A percentile compares a stretch with the other conserved stretches of the same genome.
phyloP scores from a whole-genome alignment of 2,797 vertebrate genomes.

The Danio choprae region DNA sequence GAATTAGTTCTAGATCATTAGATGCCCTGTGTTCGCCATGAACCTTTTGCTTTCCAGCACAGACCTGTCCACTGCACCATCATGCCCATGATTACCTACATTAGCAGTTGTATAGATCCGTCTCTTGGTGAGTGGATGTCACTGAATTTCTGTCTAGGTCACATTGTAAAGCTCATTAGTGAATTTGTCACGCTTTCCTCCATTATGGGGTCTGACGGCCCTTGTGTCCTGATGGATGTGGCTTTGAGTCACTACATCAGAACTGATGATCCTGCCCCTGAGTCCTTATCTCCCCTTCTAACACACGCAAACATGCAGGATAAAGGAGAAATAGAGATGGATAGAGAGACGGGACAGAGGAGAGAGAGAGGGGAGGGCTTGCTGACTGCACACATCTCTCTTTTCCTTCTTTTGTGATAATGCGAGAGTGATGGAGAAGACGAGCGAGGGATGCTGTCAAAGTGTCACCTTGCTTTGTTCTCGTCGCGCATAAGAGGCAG shows the following conservation, averaged over 20 bases:
- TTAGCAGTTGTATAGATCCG: slow-evolving; percentile 41
- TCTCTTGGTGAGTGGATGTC: slow-evolving; percentile 35
- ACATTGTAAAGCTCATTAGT: slow-evolving; percentile 49
- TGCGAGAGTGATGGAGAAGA: slow-evolving; percentile 57
- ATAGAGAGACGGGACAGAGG: slow-evolving; percentile 19
- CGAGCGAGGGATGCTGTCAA: slow-evolving; percentile 46
- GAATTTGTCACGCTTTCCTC: slow-evolving; percentile 66
- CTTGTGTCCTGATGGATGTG: slow-evolving; percentile 76
- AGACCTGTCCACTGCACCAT: slow-evolving; percentile 12
- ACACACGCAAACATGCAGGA: slow-evolving; percentile 36
- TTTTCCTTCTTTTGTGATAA: slow-evolving; percentile 44
- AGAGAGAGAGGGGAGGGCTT: slow-evolving; percentile 34
- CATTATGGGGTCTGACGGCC: slow-evolving; percentile 60
- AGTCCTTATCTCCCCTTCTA: slow-evolving; percentile 44
- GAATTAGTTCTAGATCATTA: slow-evolving; percentile 16
- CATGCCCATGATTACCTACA: slow-evolving; percentile 32
- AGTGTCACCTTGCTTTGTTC: slow-evolving; percentile 63
- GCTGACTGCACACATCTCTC: slow-evolving; percentile 22
- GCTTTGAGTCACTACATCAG: slow-evolving; percentile 75
- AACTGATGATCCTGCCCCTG: slow-evolving; percentile 48
- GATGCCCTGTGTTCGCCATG: background rate
- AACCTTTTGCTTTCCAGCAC: slow-evolving; percentile 1
- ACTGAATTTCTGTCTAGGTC: slow-evolving; percentile 50
- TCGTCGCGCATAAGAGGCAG: slow-evolving; percentile 56
- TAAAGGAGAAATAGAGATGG: slow-evolving; percentile 35